Base-by-base conservation (phyloP, 2,888 invertebrate genomes). In the Halictus ligatus region DNA sequence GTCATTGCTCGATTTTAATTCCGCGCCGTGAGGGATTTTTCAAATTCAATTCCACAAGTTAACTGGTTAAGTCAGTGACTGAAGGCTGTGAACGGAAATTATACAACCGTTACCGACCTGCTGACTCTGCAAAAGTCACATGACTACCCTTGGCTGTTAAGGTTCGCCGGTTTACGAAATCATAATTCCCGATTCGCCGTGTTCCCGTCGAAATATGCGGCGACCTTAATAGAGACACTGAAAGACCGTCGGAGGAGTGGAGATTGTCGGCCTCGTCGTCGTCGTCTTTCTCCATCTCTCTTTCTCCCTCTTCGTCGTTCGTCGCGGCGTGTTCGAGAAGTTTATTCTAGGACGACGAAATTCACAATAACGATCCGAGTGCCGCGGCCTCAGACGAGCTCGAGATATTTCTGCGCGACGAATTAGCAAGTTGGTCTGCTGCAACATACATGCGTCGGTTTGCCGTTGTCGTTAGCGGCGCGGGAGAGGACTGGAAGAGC, bases 381-480 rank as follows among this genome's bases (percentile, higher is more conserved):
- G 75, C 50, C 76, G 76, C 18, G 71, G 71, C 71, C 75, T 75
- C 73, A 81, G 81, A 76, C 90, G 83, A 80, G 85, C 86, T 88
- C 83, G 83, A 81, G 90, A 90, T 90, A 87, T 90, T 90, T 90
- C 88, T 90, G 90, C 85, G 81, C 90, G 88, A 88, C 83, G 86
- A 88, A 90, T 89, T 90, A 90, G 87, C 87, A 79, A 87, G 87
- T 87, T 87, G 69, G 73, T 72, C 82, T 46, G 78, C 81, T 46
- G 78, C 81, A 69, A 85, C 78, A 85, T 87, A 87, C 87, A 50
- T 64, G 86, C 46, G 74, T 21, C 85, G 60, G 29, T 35, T 50
- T 21, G 76, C 25, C 64, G 15, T 29, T 25, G 76, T 58, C 80
- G 83, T 76, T 69, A 76, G 43, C 71, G 2, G 43, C 43, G 6